phyloP scores from a whole-genome alignment of 1,140 invertebrate species.

The Steinernema khuongi region DNA sequence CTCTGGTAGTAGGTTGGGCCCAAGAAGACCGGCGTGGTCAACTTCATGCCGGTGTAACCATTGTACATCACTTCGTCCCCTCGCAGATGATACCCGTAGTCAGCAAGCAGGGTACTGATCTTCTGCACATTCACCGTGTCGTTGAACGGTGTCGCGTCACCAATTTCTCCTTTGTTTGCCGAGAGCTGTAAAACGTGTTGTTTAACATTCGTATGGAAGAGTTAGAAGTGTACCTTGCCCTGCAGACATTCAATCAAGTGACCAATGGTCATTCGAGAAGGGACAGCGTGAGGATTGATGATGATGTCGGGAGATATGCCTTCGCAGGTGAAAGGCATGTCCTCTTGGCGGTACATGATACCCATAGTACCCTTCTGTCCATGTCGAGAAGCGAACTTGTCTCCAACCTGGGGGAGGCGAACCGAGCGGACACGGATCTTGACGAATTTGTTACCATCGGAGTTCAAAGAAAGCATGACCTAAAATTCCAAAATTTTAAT shows the following conservation, averaged over 20 bases:
- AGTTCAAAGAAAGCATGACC: slow-evolving; percentile 87
- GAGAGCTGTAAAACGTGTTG: slow-evolving; percentile 62
- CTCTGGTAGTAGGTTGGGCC: slow-evolving; percentile 85
- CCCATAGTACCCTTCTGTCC: slow-evolving; percentile 99
- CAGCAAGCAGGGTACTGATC: slow-evolving; percentile 87
- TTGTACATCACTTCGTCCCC: slow-evolving; percentile 98
- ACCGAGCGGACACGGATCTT: slow-evolving; percentile 96
- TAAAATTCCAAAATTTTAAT: slow-evolving; percentile 35
- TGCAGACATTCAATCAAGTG: slow-evolving; percentile 99
- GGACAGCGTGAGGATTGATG: slow-evolving; percentile 97
- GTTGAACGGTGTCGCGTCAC: slow-evolving; percentile 97
- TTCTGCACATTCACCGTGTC: slow-evolving; percentile 98
- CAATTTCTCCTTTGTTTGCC: slow-evolving; percentile 85
- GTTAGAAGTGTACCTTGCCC: slow-evolving; percentile 85
- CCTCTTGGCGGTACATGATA: slow-evolving; percentile 81
- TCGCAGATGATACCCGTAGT: slow-evolving; percentile 90
- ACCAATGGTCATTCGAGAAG: slow-evolving; percentile 99
- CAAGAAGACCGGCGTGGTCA: slow-evolving; percentile 84
- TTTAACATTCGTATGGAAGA: too few relatives aligned
- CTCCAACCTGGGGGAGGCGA: slow-evolving; percentile 94
- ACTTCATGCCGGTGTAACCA: slow-evolving; percentile 89
- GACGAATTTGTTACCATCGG: slow-evolving; percentile 96
- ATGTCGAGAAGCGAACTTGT: slow-evolving; percentile 96
- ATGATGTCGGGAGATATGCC: slow-evolving; percentile 97
- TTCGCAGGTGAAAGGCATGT: slow-evolving; percentile 93